These are phyloP conservation scores for Dunckerocampus dactyliophorus DNA, from an alignment of 2,113 vertebrate species.

Conservation along the genomic window DNA sequence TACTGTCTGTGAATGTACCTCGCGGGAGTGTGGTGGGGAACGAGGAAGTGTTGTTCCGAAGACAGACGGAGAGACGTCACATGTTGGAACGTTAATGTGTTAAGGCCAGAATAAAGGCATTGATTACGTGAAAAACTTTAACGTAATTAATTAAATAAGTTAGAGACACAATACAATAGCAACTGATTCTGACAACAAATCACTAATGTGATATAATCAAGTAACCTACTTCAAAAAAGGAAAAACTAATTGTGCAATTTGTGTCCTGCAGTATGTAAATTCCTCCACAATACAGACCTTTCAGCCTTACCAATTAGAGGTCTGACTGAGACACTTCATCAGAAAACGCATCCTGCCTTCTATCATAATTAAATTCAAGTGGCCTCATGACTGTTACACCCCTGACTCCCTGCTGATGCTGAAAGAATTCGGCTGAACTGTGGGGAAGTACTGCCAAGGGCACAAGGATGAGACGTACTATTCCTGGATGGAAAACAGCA, in stretches of 20 bases:
- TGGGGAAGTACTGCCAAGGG: neutral
- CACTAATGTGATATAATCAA: too few relatives aligned
- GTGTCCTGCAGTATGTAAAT: neutral
- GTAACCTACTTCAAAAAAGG: too few relatives aligned
- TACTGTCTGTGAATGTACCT: too few relatives aligned
- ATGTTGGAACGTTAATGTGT: too few relatives aligned
- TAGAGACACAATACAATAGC: too few relatives aligned
- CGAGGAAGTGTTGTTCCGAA: too few relatives aligned
- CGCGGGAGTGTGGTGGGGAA: too few relatives aligned
- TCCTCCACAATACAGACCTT: neutral
- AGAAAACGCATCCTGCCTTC: conserved; percentile 37
- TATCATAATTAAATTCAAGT: conserved; percentile 47
- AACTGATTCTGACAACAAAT: too few relatives aligned
- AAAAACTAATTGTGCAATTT: neutral
- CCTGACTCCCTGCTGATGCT: conserved; percentile 27
- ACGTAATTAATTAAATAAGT: too few relatives aligned
- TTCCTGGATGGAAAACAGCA: conserved; percentile 12
- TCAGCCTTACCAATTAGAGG: neutral
- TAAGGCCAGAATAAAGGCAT: too few relatives aligned
- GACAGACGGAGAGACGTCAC: too few relatives aligned
- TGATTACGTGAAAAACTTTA: too few relatives aligned
- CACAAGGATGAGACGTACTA: neutral
- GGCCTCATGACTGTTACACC: conserved; percentile 5
- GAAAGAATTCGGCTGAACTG: conserved; percentile 14
- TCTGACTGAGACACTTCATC: conserved; percentile 19